Conservation (phyloP, 92 coral and sea anemone species). For the Siderastrea radians region DNA sequence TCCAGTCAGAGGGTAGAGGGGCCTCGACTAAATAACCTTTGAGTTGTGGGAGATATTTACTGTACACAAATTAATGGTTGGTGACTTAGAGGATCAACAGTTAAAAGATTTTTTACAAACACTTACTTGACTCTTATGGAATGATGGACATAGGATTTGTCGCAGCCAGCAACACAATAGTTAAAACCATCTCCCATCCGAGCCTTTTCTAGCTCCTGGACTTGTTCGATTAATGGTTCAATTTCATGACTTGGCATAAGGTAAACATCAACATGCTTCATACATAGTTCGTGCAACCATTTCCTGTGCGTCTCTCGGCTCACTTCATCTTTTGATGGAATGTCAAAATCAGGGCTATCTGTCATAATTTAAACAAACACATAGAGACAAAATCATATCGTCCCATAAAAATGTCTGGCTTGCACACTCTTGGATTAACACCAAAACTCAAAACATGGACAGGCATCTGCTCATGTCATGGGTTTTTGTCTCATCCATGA, state of each 20-base stretch:
- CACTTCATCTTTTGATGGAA: conserved; percentile 47
- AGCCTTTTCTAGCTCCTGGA: conserved; percentile 37
- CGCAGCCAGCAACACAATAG: conserved; percentile 45
- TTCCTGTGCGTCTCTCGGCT: conserved; percentile 49
- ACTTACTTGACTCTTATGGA: conserved; percentile 53
- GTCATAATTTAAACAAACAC: not conserved
- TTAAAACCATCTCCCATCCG: conserved; percentile 19
- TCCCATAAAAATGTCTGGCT: too few species aligned
- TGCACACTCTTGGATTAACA: too few species aligned
- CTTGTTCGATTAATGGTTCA: conserved; percentile 45
- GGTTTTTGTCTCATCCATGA: conserved; percentile 11
- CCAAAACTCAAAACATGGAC: not conserved
- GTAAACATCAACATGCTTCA: conserved; percentile 48
- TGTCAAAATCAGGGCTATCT: conserved; percentile 48
- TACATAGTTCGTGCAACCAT: conserved; percentile 66
- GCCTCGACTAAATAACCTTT: too few species aligned
- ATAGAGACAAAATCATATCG: not conserved
- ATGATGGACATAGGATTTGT: conserved; percentile 37
- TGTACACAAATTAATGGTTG: not conserved
- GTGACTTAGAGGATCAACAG: not conserved
- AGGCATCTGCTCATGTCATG: not conserved
- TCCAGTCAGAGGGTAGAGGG: too few species aligned
- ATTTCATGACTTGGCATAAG: conserved; percentile 36
- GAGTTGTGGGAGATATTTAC: not conserved
- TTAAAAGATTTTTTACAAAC: not conserved